These are phyloP conservation scores for Cryptomyrus ogoouensis DNA, from an alignment of 2,113 vertebrate species.

Conservation along the genomic window DNA sequence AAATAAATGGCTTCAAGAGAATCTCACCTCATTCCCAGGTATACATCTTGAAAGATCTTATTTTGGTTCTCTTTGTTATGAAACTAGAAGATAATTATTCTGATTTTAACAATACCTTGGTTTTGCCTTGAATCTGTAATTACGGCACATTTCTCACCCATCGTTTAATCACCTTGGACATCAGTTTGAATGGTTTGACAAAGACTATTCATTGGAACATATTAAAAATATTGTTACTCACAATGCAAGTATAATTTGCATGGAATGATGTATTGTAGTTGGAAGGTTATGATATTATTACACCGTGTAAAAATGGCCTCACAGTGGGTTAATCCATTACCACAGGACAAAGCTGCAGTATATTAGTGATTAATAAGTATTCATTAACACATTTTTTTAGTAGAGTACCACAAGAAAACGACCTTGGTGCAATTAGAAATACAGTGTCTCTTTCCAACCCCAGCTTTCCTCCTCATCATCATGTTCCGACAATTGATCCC, in stretches of 20 bases:
- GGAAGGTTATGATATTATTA: constrained; percentile 1
- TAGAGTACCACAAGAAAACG: neutral
- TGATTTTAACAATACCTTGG: neutral
- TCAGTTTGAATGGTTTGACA: constrained; percentile 9
- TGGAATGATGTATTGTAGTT: constrained; percentile 16
- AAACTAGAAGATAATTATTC: neutral
- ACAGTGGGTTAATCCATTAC: constrained; percentile 9
- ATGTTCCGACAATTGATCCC: neutral
- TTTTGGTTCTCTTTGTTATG: neutral
- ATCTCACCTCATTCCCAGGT: neutral
- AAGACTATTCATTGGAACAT: constrained; percentile 11
- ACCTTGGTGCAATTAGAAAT: neutral
- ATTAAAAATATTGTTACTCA: constrained; percentile 15
- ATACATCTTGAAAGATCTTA: neutral
- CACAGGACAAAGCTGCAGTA: constrained; percentile 10
- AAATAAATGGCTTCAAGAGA: neutral
- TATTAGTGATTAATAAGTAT: constrained; percentile 15
- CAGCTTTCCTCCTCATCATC: neutral
- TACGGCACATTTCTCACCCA: neutral
- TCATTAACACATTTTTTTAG: constrained; percentile 8
- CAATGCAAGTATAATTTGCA: constrained; percentile 9
- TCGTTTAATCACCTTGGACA: constrained; percentile 6
- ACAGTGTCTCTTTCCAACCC: neutral
- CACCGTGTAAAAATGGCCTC: neutral
- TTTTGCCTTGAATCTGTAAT: neutral